Percentiles rank a stretch among this genome's conserved stretches.
Evolutionary conservation across 2,888 invertebrate genomes (phyloP).

Genomic region (Melipona bicolor): DNA sequence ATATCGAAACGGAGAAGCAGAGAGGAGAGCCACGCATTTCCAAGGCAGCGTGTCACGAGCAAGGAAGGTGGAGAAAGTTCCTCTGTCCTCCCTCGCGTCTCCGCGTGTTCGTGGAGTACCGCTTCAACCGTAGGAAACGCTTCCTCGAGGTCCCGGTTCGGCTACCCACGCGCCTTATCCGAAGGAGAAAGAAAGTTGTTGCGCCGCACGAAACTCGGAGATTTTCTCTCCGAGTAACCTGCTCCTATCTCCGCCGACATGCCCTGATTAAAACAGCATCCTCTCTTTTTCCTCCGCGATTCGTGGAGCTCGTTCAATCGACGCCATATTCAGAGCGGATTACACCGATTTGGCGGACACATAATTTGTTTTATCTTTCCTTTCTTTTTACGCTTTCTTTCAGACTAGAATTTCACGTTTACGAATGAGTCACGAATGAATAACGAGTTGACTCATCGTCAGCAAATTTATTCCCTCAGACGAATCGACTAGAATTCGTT

Average conservation of each 20-base stretch:
- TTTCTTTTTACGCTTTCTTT: neutral
- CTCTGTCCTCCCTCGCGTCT: constrained; percentile 54
- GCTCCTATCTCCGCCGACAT: constrained; percentile 45
- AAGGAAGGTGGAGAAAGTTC: constrained; percentile 74
- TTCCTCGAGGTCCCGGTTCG: constrained; percentile 27
- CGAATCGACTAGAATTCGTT: too few species aligned
- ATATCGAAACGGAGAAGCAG: too few species aligned
- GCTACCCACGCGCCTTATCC: constrained; percentile 42
- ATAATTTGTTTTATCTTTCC: neutral
- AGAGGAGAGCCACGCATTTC: constrained; percentile 50
- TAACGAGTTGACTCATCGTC: too few species aligned
- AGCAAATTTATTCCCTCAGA: too few species aligned
- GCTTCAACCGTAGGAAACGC: constrained; percentile 57
- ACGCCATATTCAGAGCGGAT: neutral
- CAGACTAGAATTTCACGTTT: neutral
- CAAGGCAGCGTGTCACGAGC: constrained; percentile 66
- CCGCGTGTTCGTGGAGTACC: neutral
- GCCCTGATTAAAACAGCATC: constrained; percentile 57
- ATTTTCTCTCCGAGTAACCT: constrained; percentile 58
- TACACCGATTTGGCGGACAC: constrained; percentile 14
- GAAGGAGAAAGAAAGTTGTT: constrained; percentile 68
- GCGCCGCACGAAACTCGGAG: constrained; percentile 42
- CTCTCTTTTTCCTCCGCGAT: constrained; percentile 4
- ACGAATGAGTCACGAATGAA: neutral
- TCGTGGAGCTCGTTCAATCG: neutral